Conservation (phyloP, 92 coral and sea anemone genomes). For the Palythoa heliodiscus region DNA sequence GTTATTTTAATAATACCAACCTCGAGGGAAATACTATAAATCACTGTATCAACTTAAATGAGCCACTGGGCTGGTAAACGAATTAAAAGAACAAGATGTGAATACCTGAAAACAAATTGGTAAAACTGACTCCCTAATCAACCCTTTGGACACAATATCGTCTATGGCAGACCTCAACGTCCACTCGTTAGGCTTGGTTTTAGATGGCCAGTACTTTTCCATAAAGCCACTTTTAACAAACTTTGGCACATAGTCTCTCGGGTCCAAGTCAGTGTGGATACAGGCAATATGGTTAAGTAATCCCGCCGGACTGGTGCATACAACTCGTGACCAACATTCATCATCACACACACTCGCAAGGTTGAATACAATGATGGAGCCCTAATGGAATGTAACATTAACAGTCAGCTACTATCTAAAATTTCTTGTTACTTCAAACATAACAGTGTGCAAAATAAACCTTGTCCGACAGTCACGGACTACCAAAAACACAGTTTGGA, state of each 20-base stretch:
- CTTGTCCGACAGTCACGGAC: too few species aligned
- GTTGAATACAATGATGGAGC: constrained; percentile 71
- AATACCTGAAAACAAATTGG: constrained; percentile 93
- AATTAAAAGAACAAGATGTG: too few species aligned
- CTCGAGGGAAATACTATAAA: too few species aligned
- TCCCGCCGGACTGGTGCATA: constrained; percentile 88
- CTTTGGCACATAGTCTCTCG: constrained; percentile 87
- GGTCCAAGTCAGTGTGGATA: constrained; percentile 88
- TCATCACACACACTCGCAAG: constrained; percentile 61
- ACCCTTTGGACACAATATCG: constrained; percentile 88
- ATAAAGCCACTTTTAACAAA: constrained; percentile 82
- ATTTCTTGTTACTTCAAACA: background rate
- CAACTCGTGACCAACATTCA: constrained; percentile 61
- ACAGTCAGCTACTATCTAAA: background rate
- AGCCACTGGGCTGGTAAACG: too few species aligned
- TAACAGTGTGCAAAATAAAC: too few species aligned
- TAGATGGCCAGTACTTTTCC: constrained; percentile 95
- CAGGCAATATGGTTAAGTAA: constrained; percentile 86
- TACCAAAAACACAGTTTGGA: too few species aligned
- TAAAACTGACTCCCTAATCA: constrained; percentile 90
- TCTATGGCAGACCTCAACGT: constrained; percentile 94
- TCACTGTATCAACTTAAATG: too few species aligned
- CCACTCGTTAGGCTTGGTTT: constrained; percentile 96
- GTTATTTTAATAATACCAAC: too few species aligned
- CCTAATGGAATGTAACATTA: constrained; percentile 44